Base-by-base conservation (phyloP, 2,888 invertebrate species). In the Drosophila birchii region DNA sequence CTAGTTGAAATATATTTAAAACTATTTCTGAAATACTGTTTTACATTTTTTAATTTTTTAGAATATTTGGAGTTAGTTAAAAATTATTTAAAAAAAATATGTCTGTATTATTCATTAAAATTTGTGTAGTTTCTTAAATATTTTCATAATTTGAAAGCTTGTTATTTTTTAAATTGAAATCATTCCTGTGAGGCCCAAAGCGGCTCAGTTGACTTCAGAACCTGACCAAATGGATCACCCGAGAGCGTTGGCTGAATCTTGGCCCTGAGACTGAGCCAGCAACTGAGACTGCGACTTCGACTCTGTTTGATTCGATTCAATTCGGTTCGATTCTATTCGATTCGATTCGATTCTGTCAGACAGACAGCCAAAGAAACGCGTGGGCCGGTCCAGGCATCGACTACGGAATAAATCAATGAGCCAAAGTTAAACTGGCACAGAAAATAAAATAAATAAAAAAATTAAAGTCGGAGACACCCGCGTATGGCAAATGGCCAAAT, bases 401-500 rank as follows among this genome's bases (percentile, higher is more conserved):
- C 78, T 62, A 78, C 64, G 54, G 75, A 75, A 81, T 82, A 87
- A 82, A 83, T 86, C 84, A 86, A 77, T 82, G 81, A 86, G 66
- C 49, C 53, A 57, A 47, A 51, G 44, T 58, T 59, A 66, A 88
- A 88, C 84, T 86, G 87, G 84, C 87, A 81, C 86, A 8, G 18
- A 8, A 26, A 39, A 36, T 12, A 39, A 39, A 62, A 38, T 32
- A 45, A 43, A 29, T 44, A 44, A 49, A 36, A 36, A 64, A 60
- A 60, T 34, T 61, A 43, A 66, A 51, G 34, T 23, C 51, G 51
- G 51, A 53, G 34, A 83, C 88, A 83, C 83, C 83, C 83, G 88
- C 88, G 80, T 88, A 86, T 80, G 88, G 86, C 86, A 75, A 61
- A 61, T 69, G 72, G 76, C 81, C 81, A 86, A 86, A 86, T 82